These are phyloP conservation scores for Cotesia congregata DNA, from an alignment of 2,888 invertebrate species.

Conservation along the genomic window DNA sequence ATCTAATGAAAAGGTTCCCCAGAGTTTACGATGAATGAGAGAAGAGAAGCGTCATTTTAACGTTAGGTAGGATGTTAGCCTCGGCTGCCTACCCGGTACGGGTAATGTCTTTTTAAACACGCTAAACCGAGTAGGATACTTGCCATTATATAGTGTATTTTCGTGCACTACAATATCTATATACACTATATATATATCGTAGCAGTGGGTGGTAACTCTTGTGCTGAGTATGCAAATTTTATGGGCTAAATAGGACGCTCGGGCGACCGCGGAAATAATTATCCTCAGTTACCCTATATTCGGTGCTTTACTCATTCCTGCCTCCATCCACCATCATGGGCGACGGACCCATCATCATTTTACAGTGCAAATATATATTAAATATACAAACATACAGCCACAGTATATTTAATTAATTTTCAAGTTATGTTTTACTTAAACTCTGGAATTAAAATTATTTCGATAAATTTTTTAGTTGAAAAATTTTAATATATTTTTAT, in stretches of 20 bases:
- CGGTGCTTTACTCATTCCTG: conserved; percentile 48
- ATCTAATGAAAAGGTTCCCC: conserved; percentile 32
- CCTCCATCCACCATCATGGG: conserved; percentile 45
- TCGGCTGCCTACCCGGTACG: conserved; percentile 26
- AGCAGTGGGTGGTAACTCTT: conserved; percentile 39
- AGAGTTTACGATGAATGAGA: conserved; percentile 30
- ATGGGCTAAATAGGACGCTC: conserved; percentile 60
- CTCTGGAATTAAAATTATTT: no score
- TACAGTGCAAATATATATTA: neutral
- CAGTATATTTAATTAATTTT: neutral
- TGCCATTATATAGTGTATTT: conserved; percentile 1
- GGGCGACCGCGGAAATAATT: conserved; percentile 60
- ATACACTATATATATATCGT: neutral
- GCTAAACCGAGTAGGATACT: conserved; percentile 40
- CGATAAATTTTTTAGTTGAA: no score
- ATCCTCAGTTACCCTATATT: conserved; percentile 58
- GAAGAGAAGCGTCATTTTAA: conserved; percentile 33
- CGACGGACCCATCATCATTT: conserved; percentile 5
- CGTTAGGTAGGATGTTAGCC: conserved; percentile 35
- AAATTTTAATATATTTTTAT: no score
- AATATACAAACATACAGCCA: neutral
- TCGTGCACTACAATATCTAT: neutral
- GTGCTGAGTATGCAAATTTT: conserved; percentile 59
- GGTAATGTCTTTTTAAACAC: conserved; percentile 44
- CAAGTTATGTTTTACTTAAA: no score